These are phyloP conservation scores for Saccopteryx leptura DNA, from an alignment of 2,113 vertebrate species.

Conservation along the genomic window DNA sequence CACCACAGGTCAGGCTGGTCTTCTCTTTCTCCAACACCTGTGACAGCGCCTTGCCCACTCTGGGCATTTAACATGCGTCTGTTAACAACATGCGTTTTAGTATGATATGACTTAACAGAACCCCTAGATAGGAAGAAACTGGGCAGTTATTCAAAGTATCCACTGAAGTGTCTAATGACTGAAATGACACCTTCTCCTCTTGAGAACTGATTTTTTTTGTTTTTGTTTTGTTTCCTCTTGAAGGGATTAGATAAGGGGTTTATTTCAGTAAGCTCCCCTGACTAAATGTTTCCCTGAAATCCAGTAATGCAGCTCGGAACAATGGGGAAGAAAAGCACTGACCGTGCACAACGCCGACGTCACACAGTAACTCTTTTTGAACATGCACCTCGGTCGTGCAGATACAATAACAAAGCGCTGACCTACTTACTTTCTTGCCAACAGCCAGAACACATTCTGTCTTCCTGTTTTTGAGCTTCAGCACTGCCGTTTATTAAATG, in stretches of 20 bases:
- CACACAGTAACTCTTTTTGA: too few species aligned
- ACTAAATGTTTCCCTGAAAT: slow-evolving; percentile 64
- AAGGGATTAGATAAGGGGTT: slow-evolving; percentile 16
- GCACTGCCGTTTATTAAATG: slow-evolving; percentile 10
- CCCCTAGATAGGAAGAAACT: not conserved
- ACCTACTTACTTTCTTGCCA: slow-evolving; percentile 87
- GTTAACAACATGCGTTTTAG: slow-evolving; percentile 42
- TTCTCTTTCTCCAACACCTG: slow-evolving; percentile 14
- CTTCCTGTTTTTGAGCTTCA: slow-evolving; percentile 8
- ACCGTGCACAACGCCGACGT: slow-evolving; percentile 24
- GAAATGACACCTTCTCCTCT: slow-evolving; percentile 21
- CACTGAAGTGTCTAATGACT: slow-evolving; percentile 57
- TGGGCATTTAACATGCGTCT: not conserved
- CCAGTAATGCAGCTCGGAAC: slow-evolving; percentile 59
- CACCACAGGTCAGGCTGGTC: not conserved
- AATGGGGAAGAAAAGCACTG: slow-evolving; percentile 79
- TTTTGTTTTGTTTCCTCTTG: not conserved
- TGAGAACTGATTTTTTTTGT: slow-evolving; percentile 16
- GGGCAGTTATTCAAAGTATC: not conserved
- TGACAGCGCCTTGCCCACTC: not conserved
- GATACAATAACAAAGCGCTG: slow-evolving; percentile 82
- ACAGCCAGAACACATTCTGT: slow-evolving; percentile 62
- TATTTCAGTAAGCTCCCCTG: slow-evolving; percentile 42
- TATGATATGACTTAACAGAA: slow-evolving; percentile 30
- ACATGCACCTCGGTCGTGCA: slow-evolving; percentile 68